Conservation (phyloP, 2,797 vertebrate genomes). For the Synaphobranchus kaupii region DNA sequence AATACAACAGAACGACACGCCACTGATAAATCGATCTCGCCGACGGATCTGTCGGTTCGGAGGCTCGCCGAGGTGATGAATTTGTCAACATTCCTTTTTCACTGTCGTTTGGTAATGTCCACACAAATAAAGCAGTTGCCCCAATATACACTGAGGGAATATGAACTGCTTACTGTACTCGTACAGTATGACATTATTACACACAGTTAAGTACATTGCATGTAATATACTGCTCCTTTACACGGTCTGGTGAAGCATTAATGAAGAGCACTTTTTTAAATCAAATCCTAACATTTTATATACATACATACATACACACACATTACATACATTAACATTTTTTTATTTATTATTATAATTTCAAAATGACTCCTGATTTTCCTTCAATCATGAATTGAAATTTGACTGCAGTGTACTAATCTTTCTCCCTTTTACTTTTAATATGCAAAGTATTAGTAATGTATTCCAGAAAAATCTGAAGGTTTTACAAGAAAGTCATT, state of each 20-base stretch:
- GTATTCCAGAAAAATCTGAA: background rate
- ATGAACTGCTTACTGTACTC: background rate
- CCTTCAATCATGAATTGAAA: background rate
- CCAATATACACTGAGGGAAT: background rate
- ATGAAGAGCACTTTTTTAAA: background rate
- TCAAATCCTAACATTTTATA: background rate
- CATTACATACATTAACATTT: no score
- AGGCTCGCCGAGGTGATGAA: background rate
- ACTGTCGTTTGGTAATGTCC: background rate
- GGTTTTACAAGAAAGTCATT: background rate
- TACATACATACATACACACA: background rate
- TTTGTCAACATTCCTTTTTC: slow-evolving; percentile 6
- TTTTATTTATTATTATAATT: background rate
- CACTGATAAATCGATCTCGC: slow-evolving; percentile 6
- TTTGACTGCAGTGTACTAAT: background rate
- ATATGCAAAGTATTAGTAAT: background rate
- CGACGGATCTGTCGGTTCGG: background rate
- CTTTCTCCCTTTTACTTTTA: background rate
- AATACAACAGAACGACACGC: background rate
- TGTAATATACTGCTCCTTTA: background rate
- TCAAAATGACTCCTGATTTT: background rate
- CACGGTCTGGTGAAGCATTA: background rate
- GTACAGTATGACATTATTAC: background rate
- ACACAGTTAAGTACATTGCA: background rate
- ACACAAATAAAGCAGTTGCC: background rate